These are phyloP conservation scores for Prunella fulvescens DNA, from an alignment of 2,113 vertebrate genomes.

Conservation along the genomic window DNA sequence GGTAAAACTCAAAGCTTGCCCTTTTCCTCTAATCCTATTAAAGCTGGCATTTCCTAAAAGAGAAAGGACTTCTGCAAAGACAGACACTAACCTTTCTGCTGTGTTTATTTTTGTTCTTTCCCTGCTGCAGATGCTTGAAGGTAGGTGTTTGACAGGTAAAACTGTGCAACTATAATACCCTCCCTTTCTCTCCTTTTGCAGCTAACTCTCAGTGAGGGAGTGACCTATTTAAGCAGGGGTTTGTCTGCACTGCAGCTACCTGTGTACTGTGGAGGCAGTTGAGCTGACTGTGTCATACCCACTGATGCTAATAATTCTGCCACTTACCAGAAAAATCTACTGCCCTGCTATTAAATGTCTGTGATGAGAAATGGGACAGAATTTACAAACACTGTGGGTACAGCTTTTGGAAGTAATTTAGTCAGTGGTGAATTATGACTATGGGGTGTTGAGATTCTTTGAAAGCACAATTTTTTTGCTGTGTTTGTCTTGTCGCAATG, in stretches of 20 bases:
- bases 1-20: neutral
- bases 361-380: neutral
- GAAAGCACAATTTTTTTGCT: neutral
- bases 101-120: neutral
- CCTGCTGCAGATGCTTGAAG: constrained; percentile 54
- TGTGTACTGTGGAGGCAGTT: neutral
- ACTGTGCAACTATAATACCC: neutral
- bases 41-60: neutral
- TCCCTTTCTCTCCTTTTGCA: neutral
- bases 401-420: neutral
- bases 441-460: neutral
- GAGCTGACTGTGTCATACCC: neutral
- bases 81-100: constrained; percentile 25
- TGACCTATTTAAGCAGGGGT: neutral
- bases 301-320: neutral
- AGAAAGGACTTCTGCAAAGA: neutral
- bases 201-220: neutral
- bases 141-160: constrained; percentile 45
- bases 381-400: neutral
- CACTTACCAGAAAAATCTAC: neutral
- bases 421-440: neutral
- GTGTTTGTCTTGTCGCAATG: neutral
- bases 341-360: neutral
- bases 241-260: neutral
- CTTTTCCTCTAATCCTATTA: neutral